Evolutionary conservation across 2,888 invertebrate genomes (phyloP).

Genomic region (Coelogynopora nodosa): DNA sequence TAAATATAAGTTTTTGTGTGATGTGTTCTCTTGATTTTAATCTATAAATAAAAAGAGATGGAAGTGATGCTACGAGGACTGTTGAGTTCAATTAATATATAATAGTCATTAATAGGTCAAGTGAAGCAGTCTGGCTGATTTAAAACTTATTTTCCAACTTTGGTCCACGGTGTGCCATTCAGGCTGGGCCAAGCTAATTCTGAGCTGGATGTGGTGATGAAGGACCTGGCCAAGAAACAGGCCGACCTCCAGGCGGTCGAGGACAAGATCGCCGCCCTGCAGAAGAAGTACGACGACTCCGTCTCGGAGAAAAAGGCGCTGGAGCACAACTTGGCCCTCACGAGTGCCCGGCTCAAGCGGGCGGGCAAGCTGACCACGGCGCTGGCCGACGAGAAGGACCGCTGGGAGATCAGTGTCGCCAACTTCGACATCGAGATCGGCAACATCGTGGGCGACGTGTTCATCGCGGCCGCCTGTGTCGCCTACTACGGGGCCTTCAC

Average conservation of each 20-base stretch:
- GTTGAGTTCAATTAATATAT: no score
- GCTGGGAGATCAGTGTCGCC: slow-evolving; percentile 74
- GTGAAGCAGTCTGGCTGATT: no score
- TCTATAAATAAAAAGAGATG: no score
- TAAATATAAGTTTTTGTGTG: no score
- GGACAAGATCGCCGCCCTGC: slow-evolving; percentile 66
- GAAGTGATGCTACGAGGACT: no score
- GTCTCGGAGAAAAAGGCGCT: slow-evolving; percentile 71
- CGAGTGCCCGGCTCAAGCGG: slow-evolving; percentile 73
- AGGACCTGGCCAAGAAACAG: slow-evolving; percentile 74
- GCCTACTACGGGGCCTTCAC: slow-evolving; percentile 63
- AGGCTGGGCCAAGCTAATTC: slow-evolving; percentile 68
- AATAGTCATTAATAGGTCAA: no score
- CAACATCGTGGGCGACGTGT: slow-evolving; percentile 62
- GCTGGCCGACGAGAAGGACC: slow-evolving; percentile 76
- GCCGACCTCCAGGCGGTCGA: slow-evolving; percentile 77
- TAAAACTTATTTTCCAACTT: no score
- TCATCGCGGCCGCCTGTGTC: slow-evolving; percentile 62
- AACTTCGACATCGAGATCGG: slow-evolving; percentile 55
- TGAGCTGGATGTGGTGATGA: slow-evolving; percentile 74
- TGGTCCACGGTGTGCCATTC: no score
- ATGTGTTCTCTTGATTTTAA: no score
- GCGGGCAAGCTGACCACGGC: slow-evolving; percentile 81
- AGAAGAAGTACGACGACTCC: slow-evolving; percentile 61
- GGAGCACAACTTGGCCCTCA: slow-evolving; percentile 73